Conservation (phyloP, 2,113 vertebrate genomes). For the Mustelus asterias region DNA sequence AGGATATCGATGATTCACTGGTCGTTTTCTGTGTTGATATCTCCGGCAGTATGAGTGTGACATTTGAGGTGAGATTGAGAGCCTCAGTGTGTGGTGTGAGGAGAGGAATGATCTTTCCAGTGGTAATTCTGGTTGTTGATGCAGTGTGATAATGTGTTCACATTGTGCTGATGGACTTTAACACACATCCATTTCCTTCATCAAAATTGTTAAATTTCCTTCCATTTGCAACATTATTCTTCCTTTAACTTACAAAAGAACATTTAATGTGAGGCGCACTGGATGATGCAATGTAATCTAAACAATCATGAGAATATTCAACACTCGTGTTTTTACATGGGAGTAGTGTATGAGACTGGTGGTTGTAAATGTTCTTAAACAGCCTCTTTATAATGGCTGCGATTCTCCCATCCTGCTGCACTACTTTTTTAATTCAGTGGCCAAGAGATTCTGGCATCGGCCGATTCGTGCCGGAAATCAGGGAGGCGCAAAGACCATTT, state of each 20-base stretch:
- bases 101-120: neutral
- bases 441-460: too few relatives aligned
- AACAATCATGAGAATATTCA: too few relatives aligned
- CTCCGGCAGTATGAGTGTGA: slow-evolving; percentile 43
- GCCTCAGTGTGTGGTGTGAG: neutral
- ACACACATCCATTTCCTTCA: too few relatives aligned
- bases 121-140: neutral
- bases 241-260: neutral
- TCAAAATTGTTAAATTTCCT: neutral
- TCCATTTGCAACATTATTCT: neutral
- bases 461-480: too few relatives aligned
- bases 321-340: too few relatives aligned
- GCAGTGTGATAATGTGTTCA: neutral
- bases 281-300: too few relatives aligned
- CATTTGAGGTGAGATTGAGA: slow-evolving; percentile 38
- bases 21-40: slow-evolving; percentile 42
- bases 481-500: too few relatives aligned
- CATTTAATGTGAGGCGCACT: neutral
- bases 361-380: too few relatives aligned
- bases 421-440: too few relatives aligned
- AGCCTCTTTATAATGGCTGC: too few relatives aligned
- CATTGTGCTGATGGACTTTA: neutral
- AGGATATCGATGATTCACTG: slow-evolving; percentile 43
- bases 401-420: too few relatives aligned
- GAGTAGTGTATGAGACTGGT: too few relatives aligned